Percentiles rank a stretch among this genome's conserved stretches.
phyloP scores from a whole-genome alignment of 2,797 vertebrate species.

The Muscicapa striata region DNA sequence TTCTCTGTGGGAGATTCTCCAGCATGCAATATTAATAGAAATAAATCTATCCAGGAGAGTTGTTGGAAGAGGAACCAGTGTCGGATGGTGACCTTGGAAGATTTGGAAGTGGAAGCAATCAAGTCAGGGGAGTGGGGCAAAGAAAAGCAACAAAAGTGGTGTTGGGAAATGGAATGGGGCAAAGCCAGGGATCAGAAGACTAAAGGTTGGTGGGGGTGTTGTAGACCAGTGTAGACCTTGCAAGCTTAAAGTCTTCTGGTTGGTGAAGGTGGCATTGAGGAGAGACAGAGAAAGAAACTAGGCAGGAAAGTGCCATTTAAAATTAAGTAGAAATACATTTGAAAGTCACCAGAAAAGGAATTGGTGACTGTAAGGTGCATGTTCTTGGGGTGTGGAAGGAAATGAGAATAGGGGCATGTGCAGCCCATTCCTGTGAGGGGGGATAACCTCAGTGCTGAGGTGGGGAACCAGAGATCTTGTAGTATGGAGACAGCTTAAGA shows the following conservation, averaged over 20 bases:
- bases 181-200: background rate
- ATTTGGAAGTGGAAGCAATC: background rate
- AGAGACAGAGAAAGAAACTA: background rate
- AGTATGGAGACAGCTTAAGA: background rate
- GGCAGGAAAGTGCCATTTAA: background rate
- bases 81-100: background rate
- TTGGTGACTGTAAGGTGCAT: background rate
- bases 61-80: background rate
- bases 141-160: background rate
- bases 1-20: background rate
- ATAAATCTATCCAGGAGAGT: background rate
- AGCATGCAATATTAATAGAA: background rate
- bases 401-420: background rate
- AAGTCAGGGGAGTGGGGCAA: background rate
- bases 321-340: background rate
- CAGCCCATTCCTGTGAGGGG: fast-evolving
- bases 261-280: background rate
- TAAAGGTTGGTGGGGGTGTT: background rate
- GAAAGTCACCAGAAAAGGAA: background rate
- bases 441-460: background rate
- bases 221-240: background rate
- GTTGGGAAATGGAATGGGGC: background rate
- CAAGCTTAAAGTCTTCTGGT: background rate
- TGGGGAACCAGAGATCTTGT: background rate
- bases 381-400: background rate